These are phyloP conservation scores for Probosciger aterrimus DNA, from an alignment of 2,113 vertebrate species.

Conservation along the genomic window DNA sequence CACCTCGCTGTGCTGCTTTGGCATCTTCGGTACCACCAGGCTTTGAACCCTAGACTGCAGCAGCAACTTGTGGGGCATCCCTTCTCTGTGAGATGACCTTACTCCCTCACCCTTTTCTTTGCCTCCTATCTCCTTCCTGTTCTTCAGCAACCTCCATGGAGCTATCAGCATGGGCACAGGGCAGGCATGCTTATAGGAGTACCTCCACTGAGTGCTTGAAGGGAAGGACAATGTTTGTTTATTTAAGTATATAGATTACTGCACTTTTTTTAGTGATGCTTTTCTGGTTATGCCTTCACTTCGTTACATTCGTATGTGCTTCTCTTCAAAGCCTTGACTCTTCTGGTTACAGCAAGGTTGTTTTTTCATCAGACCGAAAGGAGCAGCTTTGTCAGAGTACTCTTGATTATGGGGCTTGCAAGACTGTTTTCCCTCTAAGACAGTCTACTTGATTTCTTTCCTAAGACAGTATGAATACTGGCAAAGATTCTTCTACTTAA, in stretches of 20 bases:
- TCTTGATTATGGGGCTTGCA: neutral
- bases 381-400: neutral
- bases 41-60: neutral
- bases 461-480: neutral
- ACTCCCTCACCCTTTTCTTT: neutral
- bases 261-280: neutral
- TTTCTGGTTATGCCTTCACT: neutral
- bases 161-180: rapidly evolving
- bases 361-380: neutral
- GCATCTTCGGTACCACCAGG: neutral
- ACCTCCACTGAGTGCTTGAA: rapidly evolving
- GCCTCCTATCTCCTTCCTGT: neutral
- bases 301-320: rapidly evolving
- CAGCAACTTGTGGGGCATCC: too few species aligned
- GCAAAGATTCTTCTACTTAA: neutral
- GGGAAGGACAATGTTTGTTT: rapidly evolving
- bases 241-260: rapidly evolving
- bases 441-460: neutral
- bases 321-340: neutral
- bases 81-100: neutral
- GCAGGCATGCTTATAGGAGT: rapidly evolving
- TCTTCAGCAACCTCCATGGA: rapidly evolving
- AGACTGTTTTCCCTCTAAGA: neutral
- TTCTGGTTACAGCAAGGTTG: neutral
- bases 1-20: too few species aligned